A percentile compares a stretch with the other conserved stretches of the same genome.
Evolutionary conservation across 2,113 vertebrate species (phyloP).

Genomic region (Sialia sialis): DNA sequence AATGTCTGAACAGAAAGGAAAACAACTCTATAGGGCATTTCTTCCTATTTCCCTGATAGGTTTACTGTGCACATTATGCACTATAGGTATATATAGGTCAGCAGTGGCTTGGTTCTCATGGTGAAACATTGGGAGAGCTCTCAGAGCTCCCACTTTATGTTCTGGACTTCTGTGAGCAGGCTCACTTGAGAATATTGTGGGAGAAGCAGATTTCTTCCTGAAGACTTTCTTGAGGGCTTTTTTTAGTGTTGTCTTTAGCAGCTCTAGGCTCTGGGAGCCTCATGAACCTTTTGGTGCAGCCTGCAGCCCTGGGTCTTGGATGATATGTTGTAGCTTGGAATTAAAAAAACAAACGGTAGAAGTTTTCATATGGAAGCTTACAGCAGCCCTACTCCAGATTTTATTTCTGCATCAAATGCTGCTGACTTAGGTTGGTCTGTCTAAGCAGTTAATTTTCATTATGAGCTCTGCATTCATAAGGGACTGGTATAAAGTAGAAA

Average conservation of each 20-base stretch:
- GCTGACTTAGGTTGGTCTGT: background rate
- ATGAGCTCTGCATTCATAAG: background rate
- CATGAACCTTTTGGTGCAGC: background rate
- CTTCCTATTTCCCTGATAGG: background rate
- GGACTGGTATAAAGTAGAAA: background rate
- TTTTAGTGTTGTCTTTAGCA: background rate
- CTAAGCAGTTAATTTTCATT: background rate
- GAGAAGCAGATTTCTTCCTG: background rate
- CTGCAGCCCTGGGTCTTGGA: background rate
- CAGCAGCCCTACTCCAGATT: background rate
- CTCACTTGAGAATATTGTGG: background rate
- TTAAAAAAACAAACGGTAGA: background rate
- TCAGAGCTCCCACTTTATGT: background rate
- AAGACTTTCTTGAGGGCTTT: background rate
- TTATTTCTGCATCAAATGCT: background rate
- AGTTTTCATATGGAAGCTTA: background rate
- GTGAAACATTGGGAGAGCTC: background rate
- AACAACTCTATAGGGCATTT: background rate
- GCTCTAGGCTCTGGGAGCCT: background rate
- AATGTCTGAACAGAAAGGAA: background rate
- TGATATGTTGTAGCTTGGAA: background rate
- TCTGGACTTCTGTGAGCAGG: background rate
- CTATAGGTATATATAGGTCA: background rate
- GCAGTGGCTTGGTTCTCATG: background rate
- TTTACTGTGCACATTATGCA: background rate